A percentile compares a stretch with the other conserved stretches of the same genome.
These are phyloP conservation scores for Catagonus wagneri DNA, from an alignment of 2,113 vertebrate species.

Conservation along the genomic window DNA sequence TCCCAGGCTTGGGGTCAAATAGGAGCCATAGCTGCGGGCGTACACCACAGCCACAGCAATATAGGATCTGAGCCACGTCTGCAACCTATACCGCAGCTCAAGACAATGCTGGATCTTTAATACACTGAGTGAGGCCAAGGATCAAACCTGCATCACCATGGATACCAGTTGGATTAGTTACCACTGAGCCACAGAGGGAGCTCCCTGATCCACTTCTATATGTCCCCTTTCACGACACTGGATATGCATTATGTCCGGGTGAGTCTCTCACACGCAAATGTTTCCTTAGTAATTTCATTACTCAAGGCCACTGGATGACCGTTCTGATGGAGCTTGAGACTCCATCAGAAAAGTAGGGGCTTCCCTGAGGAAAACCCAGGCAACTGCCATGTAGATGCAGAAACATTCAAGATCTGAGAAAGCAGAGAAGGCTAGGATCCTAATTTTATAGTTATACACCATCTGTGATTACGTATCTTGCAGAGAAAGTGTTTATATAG, in stretches of 20 bases:
- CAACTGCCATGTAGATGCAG: neutral
- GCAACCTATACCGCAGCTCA: too few relatives aligned
- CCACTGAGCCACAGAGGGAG: too few relatives aligned
- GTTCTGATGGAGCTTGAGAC: neutral
- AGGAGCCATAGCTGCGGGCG: too few relatives aligned
- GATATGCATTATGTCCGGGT: neutral
- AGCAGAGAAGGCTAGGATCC: neutral
- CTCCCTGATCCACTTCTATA: neutral
- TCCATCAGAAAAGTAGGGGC: neutral
- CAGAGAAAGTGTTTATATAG: neutral
- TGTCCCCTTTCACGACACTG: neutral
- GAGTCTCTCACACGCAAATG: neutral
- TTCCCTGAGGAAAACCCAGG: neutral
- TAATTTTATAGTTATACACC: neutral
- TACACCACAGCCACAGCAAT: too few relatives aligned
- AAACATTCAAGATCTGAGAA: neutral
- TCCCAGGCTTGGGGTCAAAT: too few relatives aligned
- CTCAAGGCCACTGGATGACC: neutral
- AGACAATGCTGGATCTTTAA: too few relatives aligned
- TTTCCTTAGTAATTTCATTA: neutral
- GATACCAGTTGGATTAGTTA: too few relatives aligned
- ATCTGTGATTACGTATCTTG: neutral
- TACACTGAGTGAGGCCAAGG: too few relatives aligned
- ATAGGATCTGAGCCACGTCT: too few relatives aligned
- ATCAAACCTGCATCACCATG: too few relatives aligned